These are phyloP conservation scores for Corvus moneduloides DNA, from an alignment of 2,113 vertebrate genomes.

Conservation along the genomic window DNA sequence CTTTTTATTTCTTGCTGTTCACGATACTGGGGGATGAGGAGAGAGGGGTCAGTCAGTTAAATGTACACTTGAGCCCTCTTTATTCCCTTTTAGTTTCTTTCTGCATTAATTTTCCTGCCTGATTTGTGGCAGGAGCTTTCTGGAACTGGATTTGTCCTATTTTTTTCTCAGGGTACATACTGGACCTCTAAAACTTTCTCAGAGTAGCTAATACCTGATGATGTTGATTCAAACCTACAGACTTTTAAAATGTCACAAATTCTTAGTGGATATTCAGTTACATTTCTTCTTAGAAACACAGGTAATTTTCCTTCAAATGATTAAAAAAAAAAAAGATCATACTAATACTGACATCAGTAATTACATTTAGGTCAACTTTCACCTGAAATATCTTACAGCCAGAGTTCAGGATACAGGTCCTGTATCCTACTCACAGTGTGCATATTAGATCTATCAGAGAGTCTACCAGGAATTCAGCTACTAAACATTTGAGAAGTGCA, in stretches of 20 bases:
- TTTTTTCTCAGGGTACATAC: background rate
- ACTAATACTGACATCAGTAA: background rate
- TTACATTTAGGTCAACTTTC: background rate
- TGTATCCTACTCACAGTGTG: background rate
- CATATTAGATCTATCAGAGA: background rate
- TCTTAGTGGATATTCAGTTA: background rate
- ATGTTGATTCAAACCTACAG: background rate
- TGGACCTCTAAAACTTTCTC: background rate
- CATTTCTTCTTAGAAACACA: background rate
- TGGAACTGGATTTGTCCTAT: background rate
- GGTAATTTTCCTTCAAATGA: background rate
- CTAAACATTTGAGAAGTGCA: background rate
- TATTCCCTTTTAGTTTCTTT: background rate
- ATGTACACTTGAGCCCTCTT: background rate
- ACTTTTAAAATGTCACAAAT: background rate
- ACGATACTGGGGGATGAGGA: accelerated
- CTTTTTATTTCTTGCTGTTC: background rate
- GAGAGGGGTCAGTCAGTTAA: background rate
- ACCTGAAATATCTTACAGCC: background rate
- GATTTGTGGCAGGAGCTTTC: background rate
- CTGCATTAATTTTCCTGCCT: background rate
- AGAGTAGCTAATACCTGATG: background rate
- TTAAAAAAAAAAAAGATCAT: background rate
- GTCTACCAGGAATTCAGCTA: background rate
- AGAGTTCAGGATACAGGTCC: background rate